Evolutionary conservation across 2,888 invertebrate genomes (phyloP), one percentile per base, ranked within the genome.

Genomic region (Epirrhoe alternata): DNA sequence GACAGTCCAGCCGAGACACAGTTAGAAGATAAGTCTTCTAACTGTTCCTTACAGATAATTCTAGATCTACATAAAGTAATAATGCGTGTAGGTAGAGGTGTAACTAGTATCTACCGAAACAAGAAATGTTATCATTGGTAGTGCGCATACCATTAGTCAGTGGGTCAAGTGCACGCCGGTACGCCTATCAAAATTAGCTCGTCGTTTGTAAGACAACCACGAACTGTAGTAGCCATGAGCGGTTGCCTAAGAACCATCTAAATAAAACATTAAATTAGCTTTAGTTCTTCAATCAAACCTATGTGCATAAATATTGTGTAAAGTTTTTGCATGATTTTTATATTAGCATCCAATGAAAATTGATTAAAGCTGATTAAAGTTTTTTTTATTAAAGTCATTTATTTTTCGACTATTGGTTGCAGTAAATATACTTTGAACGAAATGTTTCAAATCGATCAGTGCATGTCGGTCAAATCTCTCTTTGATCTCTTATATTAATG

Each of bases 141-240:
- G 60, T 59, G 42, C 61, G 64, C 69, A 72, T 73, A 69, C 66
- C 47, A 73, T 73, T 73, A 69, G 58, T 56, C 60, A 75, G 75
- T 75, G 66, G 75, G 75, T 75, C 75, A 75, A 75, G 75, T 75
- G 70, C 71, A 66, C 66, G 56, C 52, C 64, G 68, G 47, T 16
- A 14, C 47, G 68, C 70, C 71, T 68, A 72, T 70, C 73, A 75
- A 75, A 75, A 75, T 75, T 72, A 72, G 72, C 62, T 67, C 71
- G 71, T 66, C 70, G 64, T 75, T 75, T 72, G 75, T 75, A 75
- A 75, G 67, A 53, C 68, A 68, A 61, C 73, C 75, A 74, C 75
- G 75, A 71, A 70, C 75, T n/a, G 53, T 64, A 52, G 70, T 70
- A 73, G 65, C 75, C 73, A 69, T 75, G 75, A 75, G 73, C 55